These are phyloP conservation scores for Eilema depressum DNA, from an alignment of 2,888 invertebrate genomes.

Conservation along the genomic window DNA sequence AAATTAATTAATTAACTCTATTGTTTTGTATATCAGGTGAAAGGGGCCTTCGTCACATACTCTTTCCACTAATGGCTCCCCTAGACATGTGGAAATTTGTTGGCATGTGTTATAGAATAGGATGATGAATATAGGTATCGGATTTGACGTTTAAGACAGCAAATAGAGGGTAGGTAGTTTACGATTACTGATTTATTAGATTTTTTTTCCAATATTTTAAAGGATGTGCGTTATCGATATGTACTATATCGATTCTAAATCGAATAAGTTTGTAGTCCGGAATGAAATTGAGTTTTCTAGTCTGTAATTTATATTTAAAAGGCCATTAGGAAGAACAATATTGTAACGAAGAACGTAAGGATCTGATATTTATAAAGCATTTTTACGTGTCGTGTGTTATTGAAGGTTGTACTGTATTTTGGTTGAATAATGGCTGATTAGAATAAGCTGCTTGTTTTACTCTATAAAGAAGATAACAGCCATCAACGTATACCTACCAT, in stretches of 20 bases:
- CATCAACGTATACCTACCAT: no score
- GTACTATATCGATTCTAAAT: conserved; percentile 6
- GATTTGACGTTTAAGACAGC: no score
- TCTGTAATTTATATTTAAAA: conserved; percentile 55
- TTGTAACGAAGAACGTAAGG: conserved; percentile 48
- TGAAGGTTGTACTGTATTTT: conserved; percentile 26
- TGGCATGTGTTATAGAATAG: no score
- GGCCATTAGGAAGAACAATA: conserved; percentile 46
- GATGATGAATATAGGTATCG: no score
- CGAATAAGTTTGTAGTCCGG: conserved; percentile 17
- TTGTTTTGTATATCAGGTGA: not conserved
- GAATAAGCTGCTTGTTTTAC: conserved; percentile 32
- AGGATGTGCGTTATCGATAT: not conserved
- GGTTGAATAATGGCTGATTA: conserved; percentile 35
- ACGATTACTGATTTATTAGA: conserved; percentile 51
- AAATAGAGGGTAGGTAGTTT: conserved; percentile 59
- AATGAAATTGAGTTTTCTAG: conserved; percentile 54
- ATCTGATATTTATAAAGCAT: conserved; percentile 47
- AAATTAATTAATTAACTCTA: not conserved
- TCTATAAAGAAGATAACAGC: no score
- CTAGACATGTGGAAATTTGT: no score
- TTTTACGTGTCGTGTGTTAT: conserved; percentile 27
- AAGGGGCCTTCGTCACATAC: not conserved
- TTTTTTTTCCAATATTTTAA: conserved; percentile 8
- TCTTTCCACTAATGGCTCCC: no score